phyloP scores from a whole-genome alignment of 2,888 invertebrate genomes.

The Trypoxylon attenuatum region DNA sequence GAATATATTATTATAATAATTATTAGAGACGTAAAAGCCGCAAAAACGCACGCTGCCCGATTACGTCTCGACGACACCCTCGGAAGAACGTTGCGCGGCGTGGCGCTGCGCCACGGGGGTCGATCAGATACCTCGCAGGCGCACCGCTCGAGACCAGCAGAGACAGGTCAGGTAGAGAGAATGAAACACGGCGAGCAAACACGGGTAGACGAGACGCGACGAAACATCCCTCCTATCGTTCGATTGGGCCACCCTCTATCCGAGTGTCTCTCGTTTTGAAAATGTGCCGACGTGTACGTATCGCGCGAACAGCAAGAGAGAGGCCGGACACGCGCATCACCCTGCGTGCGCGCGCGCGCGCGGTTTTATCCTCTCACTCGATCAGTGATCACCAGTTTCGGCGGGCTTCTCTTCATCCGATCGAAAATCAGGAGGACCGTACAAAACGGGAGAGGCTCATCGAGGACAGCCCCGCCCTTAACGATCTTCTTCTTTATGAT shows the following conservation, averaged over 20 bases:
- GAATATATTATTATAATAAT: slow-evolving; percentile 72
- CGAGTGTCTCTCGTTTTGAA: background rate
- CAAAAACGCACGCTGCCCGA: slow-evolving; percentile 60
- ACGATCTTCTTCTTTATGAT: slow-evolving; percentile 16
- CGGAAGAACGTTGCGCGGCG: slow-evolving; percentile 1
- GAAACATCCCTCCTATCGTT: background rate
- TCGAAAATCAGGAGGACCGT: background rate
- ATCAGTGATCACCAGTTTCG: background rate
- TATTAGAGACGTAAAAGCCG: slow-evolving; percentile 63
- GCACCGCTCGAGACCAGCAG: background rate
- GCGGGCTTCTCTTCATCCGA: background rate
- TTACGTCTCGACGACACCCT: slow-evolving; percentile 45
- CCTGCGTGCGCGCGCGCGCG: too few relatives aligned
- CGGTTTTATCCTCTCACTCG: too few relatives aligned
- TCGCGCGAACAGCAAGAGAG: too few relatives aligned
- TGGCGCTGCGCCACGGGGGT: too few relatives aligned
- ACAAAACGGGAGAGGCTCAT: background rate
- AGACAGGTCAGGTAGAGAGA: background rate
- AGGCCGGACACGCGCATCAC: background rate
- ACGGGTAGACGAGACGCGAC: background rate
- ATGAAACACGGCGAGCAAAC: background rate
- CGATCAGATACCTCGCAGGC: slow-evolving; percentile 5
- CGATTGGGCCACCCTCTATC: background rate
- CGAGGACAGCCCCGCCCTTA: background rate
- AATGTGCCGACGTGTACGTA: too few relatives aligned